Percentiles rank a stretch among this genome's conserved stretches.
These are phyloP conservation scores for Eptesicus fuscus DNA, from an alignment of 2,113 vertebrate genomes.

Conservation along the genomic window DNA sequence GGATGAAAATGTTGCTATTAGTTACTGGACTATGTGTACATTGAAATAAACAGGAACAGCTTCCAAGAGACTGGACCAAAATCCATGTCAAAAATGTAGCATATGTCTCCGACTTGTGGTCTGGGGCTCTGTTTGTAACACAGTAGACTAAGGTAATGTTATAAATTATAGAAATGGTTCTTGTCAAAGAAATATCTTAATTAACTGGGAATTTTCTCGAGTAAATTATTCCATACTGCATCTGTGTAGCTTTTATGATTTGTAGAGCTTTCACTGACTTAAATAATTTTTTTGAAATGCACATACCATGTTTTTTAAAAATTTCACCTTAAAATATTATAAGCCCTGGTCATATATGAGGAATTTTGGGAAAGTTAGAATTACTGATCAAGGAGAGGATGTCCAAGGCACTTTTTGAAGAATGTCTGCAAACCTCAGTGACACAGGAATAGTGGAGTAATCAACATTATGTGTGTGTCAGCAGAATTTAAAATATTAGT, in stretches of 20 bases:
- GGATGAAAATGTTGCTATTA: not conserved
- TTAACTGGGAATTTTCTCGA: not conserved
- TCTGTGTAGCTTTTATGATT: not conserved
- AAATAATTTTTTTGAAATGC: not conserved
- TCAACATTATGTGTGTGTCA: not conserved
- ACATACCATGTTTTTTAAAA: not conserved
- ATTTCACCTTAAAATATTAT: not conserved
- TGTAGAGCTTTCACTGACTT: not conserved
- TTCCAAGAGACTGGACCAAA: not conserved
- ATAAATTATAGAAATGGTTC: not conserved
- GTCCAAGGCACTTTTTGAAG: not conserved
- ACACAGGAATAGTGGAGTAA: not conserved
- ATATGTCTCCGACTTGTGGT: not conserved
- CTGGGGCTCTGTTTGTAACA: not conserved
- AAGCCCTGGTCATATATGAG: not conserved
- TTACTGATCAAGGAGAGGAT: not conserved
- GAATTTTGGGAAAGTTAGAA: not conserved
- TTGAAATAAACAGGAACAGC: not conserved
- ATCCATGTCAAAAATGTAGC: not conserved
- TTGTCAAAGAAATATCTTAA: not conserved
- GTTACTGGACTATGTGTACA: not conserved
- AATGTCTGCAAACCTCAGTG: not conserved
- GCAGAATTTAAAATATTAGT: not conserved
- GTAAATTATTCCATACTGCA: not conserved
- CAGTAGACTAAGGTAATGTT: not conserved